Evolutionary conservation across 37 sponge, comb jelly and placozoan species (phyloP), one percentile per base, ranked within the genome.

Genomic region (Theonella swinhoei): DNA sequence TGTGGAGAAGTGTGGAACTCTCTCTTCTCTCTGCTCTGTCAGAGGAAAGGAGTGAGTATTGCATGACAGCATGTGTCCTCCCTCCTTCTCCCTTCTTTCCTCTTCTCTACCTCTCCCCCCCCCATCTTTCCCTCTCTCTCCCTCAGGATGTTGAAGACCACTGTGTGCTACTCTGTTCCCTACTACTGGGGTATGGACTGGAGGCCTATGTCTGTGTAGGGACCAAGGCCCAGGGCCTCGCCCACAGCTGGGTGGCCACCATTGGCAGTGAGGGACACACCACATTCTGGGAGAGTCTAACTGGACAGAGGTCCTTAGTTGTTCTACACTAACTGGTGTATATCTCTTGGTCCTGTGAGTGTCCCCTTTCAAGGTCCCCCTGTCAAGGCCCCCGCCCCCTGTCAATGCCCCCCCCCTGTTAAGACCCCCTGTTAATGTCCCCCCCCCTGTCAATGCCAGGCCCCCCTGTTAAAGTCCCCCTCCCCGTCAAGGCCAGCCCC

Each of bases 271-370:
- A 85, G 39, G 97, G 92, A 0, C 9, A 58, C 32, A 88, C 87
- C 9, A 91, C 85, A 23, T 96, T 96, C 83, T 99, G 99, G 99
- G 99, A 99, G 70, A 83, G 90, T 40, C 82, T 95, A 60, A 97
- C 99, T 32, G 99, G 95, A 72, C 97, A 99, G 72, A 92, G 99
- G 95, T 14, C n/a, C n/a, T n/a, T n/a, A n/a, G n/a, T n/a, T n/a
- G n/a, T n/a, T n/a, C n/a, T n/a, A n/a, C n/a, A n/a, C n/a, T n/a
- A n/a, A n/a, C n/a, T n/a, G n/a, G n/a, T n/a, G n/a, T n/a, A n/a
- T n/a, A n/a, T n/a, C n/a, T n/a, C n/a, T n/a, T n/a, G n/a, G n/a
- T n/a, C n/a, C n/a, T n/a, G n/a, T n/a, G n/a, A n/a, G n/a, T n/a
- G n/a, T n/a, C n/a, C n/a, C n/a, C n/a, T n/a, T n/a, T n/a, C n/a